Conservation (phyloP, 2,113 vertebrate species). For the Campylorhamphus procurvoides region DNA sequence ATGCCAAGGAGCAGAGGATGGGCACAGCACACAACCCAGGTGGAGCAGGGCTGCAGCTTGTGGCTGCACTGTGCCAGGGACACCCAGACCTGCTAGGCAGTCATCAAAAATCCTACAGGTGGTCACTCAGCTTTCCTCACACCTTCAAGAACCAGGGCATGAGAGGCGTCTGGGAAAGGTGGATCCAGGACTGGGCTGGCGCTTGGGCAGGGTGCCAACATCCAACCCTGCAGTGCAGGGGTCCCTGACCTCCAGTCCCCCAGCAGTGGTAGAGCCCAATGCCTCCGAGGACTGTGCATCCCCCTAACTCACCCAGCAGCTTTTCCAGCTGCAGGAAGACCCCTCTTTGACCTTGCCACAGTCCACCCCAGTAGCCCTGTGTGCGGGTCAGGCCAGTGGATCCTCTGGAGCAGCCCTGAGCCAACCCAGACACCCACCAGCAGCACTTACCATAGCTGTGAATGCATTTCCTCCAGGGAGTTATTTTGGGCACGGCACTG, state of each 20-base stretch:
- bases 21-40: background rate
- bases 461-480: background rate
- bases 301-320: background rate
- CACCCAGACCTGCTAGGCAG: background rate
- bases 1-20: background rate
- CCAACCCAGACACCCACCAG: fast-evolving
- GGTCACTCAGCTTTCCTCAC: background rate
- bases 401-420: background rate
- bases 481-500: background rate
- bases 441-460: background rate
- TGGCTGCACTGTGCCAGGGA: background rate
- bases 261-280: fast-evolving
- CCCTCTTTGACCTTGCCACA: background rate
- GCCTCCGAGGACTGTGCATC: fast-evolving
- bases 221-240: background rate
- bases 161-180: background rate
- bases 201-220: background rate
- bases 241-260: background rate
- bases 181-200: background rate
- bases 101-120: background rate
- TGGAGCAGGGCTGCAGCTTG: fast-evolving
- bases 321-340: background rate
- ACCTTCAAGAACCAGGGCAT: background rate
- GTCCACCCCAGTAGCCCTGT: background rate
- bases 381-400: background rate